Evolutionary conservation across 2,113 vertebrate species (phyloP), one percentile per base, ranked within the genome.

Genomic region (Miniopterus natalensis): DNA sequence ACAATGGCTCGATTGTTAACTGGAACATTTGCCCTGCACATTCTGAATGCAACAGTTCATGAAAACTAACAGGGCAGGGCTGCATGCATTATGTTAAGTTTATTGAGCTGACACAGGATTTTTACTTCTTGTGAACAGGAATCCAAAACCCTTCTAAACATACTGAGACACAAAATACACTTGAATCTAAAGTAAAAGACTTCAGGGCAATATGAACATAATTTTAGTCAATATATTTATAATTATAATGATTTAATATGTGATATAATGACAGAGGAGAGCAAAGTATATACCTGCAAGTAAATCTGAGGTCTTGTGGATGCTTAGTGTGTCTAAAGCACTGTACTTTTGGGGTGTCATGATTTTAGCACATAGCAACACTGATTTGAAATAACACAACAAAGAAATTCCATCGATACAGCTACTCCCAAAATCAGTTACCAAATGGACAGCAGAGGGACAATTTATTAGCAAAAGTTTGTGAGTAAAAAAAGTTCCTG

Each of bases 401-500:
- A 65, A 88, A 65, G 59, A 66, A 90, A 94, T 77, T 59, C 36
- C 23, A 45, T 8, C 29, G 27, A 85, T 63, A 9, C 31, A 20
- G n/a, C 63, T 84, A 17, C 18, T 85, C 36, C 74, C 63, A 63
- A 92, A 90, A 51, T 27, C 21, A 78, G 20, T 88, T 85, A 92
- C 42, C 42, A 79, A 77, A 66, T 36, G 40, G 36, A 83, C 5
- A 55, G 25, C 3, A 51, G 12, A 66, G n/a, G 47, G 17, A n/a
- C 53, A 65, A 53, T 74, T 63, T 51, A 49, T 81, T 57, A 61
- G 45, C 49, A 90, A 95, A 84, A 68, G 23, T 14, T 57, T 21
- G 14, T 31, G 84, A 86, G 25, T 65, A 71, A 85, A 59, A 61
- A 23, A 70, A 86, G 25, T 92, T 74, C 59, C 29, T 42, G 84